Percentiles rank a stretch among this genome's conserved stretches.
These are phyloP conservation scores for Rhopalosiphum nymphaeae DNA, from an alignment of 2,888 invertebrate species.

Conservation along the genomic window DNA sequence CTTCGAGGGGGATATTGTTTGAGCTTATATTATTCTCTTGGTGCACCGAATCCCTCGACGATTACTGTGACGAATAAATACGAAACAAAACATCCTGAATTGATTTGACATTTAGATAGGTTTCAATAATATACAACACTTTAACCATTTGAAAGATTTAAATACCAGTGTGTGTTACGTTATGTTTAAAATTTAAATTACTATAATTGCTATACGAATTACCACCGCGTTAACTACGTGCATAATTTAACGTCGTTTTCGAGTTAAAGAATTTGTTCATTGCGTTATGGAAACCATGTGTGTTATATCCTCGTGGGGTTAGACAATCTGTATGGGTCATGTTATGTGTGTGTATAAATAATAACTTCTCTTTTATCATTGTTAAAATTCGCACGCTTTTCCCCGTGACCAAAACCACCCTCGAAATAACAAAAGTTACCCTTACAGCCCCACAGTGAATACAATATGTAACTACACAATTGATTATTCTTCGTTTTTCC, in stretches of 20 bases:
- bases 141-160: not conserved
- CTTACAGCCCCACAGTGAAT: slow-evolving; percentile 40
- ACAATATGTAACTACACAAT: slow-evolving; percentile 52
- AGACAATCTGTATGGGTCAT: slow-evolving; percentile 54
- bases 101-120: slow-evolving; percentile 33
- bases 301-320: slow-evolving; percentile 19
- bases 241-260: slow-evolving; percentile 28
- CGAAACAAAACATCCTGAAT: slow-evolving; percentile 36
- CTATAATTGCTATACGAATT: slow-evolving; percentile 6
- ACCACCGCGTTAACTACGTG: slow-evolving; percentile 22
- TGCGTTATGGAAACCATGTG: slow-evolving; percentile 21
- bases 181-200: slow-evolving; percentile 19
- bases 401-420: slow-evolving; percentile 56
- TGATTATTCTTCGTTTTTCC: slow-evolving; percentile 61
- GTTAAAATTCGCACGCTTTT: slow-evolving; percentile 63
- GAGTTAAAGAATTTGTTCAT: slow-evolving; percentile 24
- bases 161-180: not conserved
- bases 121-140: slow-evolving; percentile 33
- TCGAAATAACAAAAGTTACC: slow-evolving; percentile 57
- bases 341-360: slow-evolving; percentile 49
- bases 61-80: slow-evolving; percentile 25
- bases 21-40: not conserved
- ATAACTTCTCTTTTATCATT: slow-evolving; percentile 62
- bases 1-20: not conserved
- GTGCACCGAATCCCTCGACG: slow-evolving; percentile 30